These are phyloP conservation scores for Syngnathus floridae DNA, from an alignment of 2,113 vertebrate genomes.

Conservation along the genomic window DNA sequence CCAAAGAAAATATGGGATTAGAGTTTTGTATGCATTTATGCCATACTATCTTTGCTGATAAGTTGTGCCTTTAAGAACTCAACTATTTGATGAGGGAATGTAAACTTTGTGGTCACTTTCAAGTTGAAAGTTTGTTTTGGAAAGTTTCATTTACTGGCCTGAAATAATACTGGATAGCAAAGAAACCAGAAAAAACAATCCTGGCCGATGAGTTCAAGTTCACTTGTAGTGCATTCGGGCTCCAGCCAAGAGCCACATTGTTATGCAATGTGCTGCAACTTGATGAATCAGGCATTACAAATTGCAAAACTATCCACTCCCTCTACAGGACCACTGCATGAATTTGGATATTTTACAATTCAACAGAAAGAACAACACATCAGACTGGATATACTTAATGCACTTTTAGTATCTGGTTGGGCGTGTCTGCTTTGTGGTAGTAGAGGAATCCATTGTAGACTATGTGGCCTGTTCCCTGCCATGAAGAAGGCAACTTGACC, in stretches of 20 bases:
- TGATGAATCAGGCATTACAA: background rate
- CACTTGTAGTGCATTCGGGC: background rate
- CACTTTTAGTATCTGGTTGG: constrained; percentile 84
- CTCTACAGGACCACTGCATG: background rate
- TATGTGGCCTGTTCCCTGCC: constrained; percentile 86
- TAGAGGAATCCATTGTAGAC: constrained; percentile 81
- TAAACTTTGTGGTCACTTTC: constrained; percentile 1
- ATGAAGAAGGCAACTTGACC: constrained; percentile 72
- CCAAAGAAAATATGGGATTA: background rate
- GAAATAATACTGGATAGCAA: constrained; percentile 10
- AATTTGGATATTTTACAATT: constrained; percentile 1
- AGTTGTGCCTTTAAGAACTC: background rate
- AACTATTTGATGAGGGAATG: background rate
- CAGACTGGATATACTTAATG: background rate
- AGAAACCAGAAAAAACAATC: constrained; percentile 11
- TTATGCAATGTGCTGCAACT: background rate
- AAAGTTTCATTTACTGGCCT: constrained; percentile 18
- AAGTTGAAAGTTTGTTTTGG: constrained; percentile 19
- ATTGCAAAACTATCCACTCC: background rate
- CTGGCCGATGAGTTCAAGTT: constrained; percentile 2
- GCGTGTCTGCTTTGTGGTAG: constrained; percentile 80
- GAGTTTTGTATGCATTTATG: background rate
- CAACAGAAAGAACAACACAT: background rate
- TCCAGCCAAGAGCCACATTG: constrained; percentile 4
- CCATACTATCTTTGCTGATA: background rate